Evolutionary conservation across 92 coral and sea anemone genomes (phyloP).

Genomic region (Zoanthus solanderi): DNA sequence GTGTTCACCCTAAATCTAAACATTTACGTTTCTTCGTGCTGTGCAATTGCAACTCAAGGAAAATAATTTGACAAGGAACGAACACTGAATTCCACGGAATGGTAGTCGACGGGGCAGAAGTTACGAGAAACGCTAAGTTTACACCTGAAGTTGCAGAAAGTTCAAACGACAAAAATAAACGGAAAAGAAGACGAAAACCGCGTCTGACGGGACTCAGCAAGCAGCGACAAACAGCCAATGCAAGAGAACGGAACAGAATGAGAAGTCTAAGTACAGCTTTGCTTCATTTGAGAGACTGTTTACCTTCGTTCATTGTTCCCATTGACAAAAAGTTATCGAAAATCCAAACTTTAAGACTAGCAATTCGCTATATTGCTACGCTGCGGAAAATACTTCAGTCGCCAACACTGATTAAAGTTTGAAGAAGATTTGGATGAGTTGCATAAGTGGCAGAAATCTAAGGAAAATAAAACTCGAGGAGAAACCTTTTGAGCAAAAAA

Average conservation of each 20-base stretch:
- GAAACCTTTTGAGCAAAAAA: too few relatives aligned
- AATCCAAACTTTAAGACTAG: conserved; percentile 92
- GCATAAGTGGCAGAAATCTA: too few relatives aligned
- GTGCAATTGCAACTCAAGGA: conserved; percentile 1
- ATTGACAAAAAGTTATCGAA: conserved; percentile 90
- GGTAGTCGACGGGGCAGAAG: conserved; percentile 31
- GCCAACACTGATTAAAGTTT: neutral
- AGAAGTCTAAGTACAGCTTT: conserved; percentile 91
- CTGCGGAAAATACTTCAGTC: conserved; percentile 79
- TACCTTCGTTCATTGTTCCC: conserved; percentile 85
- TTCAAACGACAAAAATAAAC: conserved; percentile 36
- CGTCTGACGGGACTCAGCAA: conserved; percentile 93
- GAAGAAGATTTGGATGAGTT: too few relatives aligned
- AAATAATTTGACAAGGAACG: conserved; percentile 22
- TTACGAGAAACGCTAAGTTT: conserved; percentile 6
- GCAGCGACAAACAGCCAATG: conserved; percentile 96
- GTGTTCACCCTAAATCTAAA: neutral
- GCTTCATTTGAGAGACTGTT: conserved; percentile 82
- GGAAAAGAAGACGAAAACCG: conserved; percentile 87
- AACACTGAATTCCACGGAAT: conserved; percentile 2
- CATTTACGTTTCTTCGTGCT: conserved; percentile 37
- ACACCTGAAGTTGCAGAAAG: conserved; percentile 28
- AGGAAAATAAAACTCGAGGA: too few relatives aligned
- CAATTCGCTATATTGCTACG: conserved; percentile 86
- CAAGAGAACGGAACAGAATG: conserved; percentile 90